A percentile compares a stretch with the other conserved stretches of the same genome.
Evolutionary conservation across 2,797 vertebrate genomes (phyloP).

Genomic region (Helicolenus hilgendorfi): DNA sequence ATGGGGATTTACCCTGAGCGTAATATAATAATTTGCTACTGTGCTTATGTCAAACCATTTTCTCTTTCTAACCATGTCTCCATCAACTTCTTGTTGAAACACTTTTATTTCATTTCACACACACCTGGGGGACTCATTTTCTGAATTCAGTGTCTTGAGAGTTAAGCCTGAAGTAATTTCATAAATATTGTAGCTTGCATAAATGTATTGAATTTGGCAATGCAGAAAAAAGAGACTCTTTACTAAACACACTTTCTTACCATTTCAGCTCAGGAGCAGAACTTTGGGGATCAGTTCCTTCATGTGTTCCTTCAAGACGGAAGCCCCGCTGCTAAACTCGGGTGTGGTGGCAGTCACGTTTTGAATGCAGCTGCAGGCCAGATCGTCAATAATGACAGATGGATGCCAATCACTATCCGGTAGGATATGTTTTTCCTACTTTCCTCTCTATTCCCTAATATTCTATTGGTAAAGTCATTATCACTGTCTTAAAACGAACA

Average conservation of each 20-base stretch:
- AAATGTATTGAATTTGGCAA: not conserved
- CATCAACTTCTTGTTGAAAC: not conserved
- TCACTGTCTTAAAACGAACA: not conserved
- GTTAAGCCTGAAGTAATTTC: not conserved
- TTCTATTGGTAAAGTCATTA: not conserved
- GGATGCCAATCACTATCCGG: conserved; percentile 87
- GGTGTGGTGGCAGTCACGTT: conserved; percentile 86
- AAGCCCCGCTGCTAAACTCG: conserved; percentile 83
- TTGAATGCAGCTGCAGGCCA: conserved; percentile 84
- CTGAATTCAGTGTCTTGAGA: not conserved
- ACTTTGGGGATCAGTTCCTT: conserved; percentile 90
- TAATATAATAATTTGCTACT: not conserved
- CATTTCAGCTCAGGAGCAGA: conserved; percentile 89
- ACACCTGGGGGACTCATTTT: not conserved
- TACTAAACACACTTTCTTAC: conserved; percentile 39
- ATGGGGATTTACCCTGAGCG: not conserved
- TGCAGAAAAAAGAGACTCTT: not conserved
- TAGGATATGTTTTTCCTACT: conserved; percentile 65
- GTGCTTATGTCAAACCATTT: not conserved
- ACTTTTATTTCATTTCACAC: not conserved
- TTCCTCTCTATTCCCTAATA: not conserved
- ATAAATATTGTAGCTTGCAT: not conserved
- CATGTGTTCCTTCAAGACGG: conserved; percentile 93
- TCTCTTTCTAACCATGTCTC: not conserved
- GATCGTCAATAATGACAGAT: conserved; percentile 82